These are phyloP conservation scores for Callipepla squamata DNA, from an alignment of 2,113 vertebrate species.

Conservation along the genomic window DNA sequence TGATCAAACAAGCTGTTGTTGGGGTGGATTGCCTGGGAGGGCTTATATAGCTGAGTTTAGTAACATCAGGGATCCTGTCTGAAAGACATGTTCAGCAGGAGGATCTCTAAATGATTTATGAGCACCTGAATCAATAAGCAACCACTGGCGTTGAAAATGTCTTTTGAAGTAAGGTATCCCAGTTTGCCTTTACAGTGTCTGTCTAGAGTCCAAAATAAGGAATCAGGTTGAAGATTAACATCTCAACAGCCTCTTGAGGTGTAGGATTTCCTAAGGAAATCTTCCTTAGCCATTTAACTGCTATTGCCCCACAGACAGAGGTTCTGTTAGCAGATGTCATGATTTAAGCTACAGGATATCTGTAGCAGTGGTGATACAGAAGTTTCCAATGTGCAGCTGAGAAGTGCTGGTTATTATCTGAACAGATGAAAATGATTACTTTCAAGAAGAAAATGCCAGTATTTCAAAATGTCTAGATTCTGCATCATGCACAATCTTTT, in stretches of 20 bases:
- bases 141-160: constrained; percentile 59
- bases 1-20: constrained; percentile 59
- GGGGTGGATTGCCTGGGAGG: constrained; percentile 46
- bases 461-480: neutral
- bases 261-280: constrained; percentile 48
- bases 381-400: neutral
- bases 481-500: neutral
- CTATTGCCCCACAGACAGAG: constrained; percentile 15
- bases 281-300: constrained; percentile 18
- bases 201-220: constrained; percentile 54
- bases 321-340: neutral
- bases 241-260: constrained; percentile 23
- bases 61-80: constrained; percentile 58
- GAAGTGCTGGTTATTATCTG: neutral
- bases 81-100: constrained; percentile 57
- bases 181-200: neutral
- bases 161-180: constrained; percentile 57
- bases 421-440: neutral
- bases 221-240: constrained; percentile 48
- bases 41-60: constrained; percentile 45
- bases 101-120: constrained; percentile 74
- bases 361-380: neutral
- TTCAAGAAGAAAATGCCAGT: neutral
- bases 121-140: constrained; percentile 67
- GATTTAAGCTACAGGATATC: neutral